phyloP scores from a whole-genome alignment of 23 tunicate species.

The Trididemnum nubilum region DNA sequence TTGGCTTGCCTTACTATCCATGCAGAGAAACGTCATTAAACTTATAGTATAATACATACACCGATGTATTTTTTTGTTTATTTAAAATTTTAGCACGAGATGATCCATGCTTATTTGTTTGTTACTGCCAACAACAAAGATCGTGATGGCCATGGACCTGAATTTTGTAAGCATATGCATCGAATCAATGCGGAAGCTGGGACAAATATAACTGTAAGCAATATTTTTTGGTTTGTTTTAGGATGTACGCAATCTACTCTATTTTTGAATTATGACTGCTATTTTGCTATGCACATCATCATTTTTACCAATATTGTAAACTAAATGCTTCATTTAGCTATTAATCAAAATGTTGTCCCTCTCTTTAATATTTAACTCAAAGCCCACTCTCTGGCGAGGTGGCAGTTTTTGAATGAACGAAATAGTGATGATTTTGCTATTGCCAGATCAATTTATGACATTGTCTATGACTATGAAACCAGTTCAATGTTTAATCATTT shows the following conservation, averaged over 20 bases:
- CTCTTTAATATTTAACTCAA: too few species aligned
- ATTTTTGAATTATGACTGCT: background rate
- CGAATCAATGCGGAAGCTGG: slow-evolving; percentile 77
- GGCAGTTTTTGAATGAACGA: too few species aligned
- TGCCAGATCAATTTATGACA: too few species aligned
- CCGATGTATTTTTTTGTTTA: background rate
- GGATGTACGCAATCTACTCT: background rate
- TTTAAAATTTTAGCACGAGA: slow-evolving; percentile 69
- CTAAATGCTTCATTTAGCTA: too few species aligned
- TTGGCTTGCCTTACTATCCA: too few species aligned
- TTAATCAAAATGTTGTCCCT: too few species aligned
- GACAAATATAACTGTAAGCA: slow-evolving; percentile 82
- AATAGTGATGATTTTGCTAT: too few species aligned
- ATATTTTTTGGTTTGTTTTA: background rate
- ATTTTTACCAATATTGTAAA: background rate
- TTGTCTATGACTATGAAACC: too few species aligned
- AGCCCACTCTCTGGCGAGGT: too few species aligned
- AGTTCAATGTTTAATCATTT: too few species aligned
- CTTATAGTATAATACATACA: too few species aligned
- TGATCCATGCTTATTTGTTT: slow-evolving; percentile 97
- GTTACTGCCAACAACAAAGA: slow-evolving; percentile 92
- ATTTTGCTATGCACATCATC: background rate
- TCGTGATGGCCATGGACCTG: slow-evolving; percentile 95
- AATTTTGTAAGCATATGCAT: slow-evolving; percentile 85
- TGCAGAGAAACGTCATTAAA: too few species aligned